Evolutionary conservation across 2,113 vertebrate species (phyloP).

Genomic region (Elephantulus edwardii): DNA sequence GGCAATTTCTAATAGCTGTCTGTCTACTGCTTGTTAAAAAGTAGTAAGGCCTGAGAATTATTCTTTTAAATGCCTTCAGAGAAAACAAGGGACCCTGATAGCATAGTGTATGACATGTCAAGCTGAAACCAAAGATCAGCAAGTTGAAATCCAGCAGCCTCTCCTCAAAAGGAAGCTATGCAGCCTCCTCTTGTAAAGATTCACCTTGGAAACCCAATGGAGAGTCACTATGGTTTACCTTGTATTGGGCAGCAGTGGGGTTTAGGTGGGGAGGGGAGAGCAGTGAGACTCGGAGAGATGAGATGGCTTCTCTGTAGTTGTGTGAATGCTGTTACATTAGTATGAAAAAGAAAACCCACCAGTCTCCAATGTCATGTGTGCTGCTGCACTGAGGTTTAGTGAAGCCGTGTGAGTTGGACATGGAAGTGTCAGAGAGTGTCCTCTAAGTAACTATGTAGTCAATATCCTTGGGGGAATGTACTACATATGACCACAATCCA

Average conservation of each 20-base stretch:
- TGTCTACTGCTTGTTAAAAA: slow-evolving; percentile 1
- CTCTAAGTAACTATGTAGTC: background rate
- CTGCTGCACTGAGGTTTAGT: background rate
- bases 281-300: background rate
- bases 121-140: too few species aligned
- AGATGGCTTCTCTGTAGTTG: background rate
- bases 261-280: too few species aligned
- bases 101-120: too few species aligned
- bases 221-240: too few species aligned
- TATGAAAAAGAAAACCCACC: too few species aligned
- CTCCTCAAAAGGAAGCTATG: too few species aligned
- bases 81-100: too few species aligned
- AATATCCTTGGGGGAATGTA: background rate
- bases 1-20: background rate
- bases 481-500: too few species aligned
- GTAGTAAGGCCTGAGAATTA: background rate
- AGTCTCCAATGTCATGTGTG: background rate
- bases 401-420: background rate
- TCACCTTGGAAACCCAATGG: too few species aligned
- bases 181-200: too few species aligned
- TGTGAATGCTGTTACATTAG: background rate
- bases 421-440: background rate
- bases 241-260: too few species aligned
- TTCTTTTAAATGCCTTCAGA: background rate
- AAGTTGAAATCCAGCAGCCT: too few species aligned